A percentile compares a stretch with the other conserved stretches of the same genome.
Evolutionary conservation across 2,113 vertebrate species (phyloP).

Genomic region (Leptodactylus fuscus): DNA sequence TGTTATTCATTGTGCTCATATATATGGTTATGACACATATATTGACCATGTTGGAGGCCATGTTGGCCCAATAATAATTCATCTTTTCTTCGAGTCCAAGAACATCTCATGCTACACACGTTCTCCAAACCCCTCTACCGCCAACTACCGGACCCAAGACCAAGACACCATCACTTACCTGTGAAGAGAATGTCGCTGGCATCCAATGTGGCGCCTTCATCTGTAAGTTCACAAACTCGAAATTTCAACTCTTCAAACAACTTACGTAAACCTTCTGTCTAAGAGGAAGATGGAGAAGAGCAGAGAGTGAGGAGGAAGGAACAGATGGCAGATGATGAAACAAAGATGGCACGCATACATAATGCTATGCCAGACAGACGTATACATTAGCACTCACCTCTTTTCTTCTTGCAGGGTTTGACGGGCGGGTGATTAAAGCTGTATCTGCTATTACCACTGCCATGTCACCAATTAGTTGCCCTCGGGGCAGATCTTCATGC

Average conservation of each 20-base stretch:
- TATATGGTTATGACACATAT: no score
- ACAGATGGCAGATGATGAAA: constrained; percentile 38
- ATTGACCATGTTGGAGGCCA: no score
- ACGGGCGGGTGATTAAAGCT: constrained; percentile 85
- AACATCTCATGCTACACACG: no score
- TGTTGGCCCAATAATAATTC: no score
- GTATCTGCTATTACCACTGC: constrained; percentile 88
- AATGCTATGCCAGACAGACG: neutral
- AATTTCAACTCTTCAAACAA: constrained; percentile 85
- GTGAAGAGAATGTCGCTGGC: constrained; percentile 91
- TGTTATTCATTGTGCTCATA: no score
- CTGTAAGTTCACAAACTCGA: constrained; percentile 80
- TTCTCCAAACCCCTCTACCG: neutral
- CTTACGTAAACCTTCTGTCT: constrained; percentile 82
- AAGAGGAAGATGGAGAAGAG: neutral
- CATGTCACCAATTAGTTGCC: constrained; percentile 86
- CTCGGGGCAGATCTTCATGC: constrained; percentile 80
- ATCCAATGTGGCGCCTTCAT: constrained; percentile 84
- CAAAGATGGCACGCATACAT: neutral
- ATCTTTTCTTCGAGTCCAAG: no score
- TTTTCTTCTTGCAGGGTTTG: constrained; percentile 79
- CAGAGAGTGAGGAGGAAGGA: neutral
- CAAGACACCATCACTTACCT: constrained; percentile 59
- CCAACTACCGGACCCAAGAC: neutral
- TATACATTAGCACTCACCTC: constrained; percentile 76